phyloP scores from a whole-genome alignment of 2,888 invertebrate species.

The Hemaris fuciformis region DNA sequence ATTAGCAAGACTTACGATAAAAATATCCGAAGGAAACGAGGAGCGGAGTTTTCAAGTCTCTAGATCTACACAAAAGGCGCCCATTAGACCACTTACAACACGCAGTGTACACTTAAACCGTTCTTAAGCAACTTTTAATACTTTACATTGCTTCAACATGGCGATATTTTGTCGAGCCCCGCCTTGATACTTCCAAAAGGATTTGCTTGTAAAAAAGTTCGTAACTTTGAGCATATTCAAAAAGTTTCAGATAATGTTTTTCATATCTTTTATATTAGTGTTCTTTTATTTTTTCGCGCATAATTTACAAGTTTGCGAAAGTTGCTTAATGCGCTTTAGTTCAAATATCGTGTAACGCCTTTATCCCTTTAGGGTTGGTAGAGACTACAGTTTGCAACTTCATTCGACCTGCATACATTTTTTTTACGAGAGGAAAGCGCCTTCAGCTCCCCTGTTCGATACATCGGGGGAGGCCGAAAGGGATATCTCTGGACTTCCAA shows the following conservation, averaged over 20 bases:
- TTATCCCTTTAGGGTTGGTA: too few relatives aligned
- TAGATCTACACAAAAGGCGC: not conserved
- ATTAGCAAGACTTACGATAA: not conserved
- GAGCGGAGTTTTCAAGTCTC: not conserved
- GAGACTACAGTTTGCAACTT: too few relatives aligned
- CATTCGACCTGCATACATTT: too few relatives aligned
- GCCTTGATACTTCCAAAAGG: not conserved
- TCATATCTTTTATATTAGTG: not conserved
- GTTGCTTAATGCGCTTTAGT: too few relatives aligned
- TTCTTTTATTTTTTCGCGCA: not conserved
- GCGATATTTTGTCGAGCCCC: not conserved
- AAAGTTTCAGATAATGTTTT: too few relatives aligned
- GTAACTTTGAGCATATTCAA: not conserved
- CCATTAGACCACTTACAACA: not conserved
- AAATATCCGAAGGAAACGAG: not conserved
- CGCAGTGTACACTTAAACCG: not conserved
- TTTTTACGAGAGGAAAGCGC: too few relatives aligned
- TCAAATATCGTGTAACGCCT: too few relatives aligned
- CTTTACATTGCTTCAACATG: not conserved
- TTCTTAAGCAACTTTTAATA: constrained; percentile 6
- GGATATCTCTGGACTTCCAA: too few relatives aligned
- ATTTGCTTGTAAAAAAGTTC: not conserved
- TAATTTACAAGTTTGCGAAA: not conserved
- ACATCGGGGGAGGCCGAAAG: too few relatives aligned
- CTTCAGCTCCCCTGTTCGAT: too few relatives aligned